Evolutionary conservation across 2,888 invertebrate genomes (phyloP), one percentile per base, ranked within the genome.

Genomic region (Scaptodrosophila latifasciaeformis): DNA sequence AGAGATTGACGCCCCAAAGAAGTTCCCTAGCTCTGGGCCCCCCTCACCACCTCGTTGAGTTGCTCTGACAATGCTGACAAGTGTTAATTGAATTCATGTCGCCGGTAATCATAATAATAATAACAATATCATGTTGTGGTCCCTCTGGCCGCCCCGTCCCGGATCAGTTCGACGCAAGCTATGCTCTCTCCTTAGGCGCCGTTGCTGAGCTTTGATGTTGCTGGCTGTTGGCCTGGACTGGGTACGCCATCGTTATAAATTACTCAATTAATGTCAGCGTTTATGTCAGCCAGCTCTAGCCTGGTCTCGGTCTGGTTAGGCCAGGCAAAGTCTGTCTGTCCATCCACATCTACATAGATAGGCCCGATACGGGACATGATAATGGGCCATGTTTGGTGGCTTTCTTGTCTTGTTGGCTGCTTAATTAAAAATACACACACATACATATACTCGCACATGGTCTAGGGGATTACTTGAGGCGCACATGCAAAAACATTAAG

Each of bases 41-140:
- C 50, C n/a, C 48, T 39, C 37, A 9, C 50, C 40, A 40, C 60
- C 45, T 45, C 34, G 19, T 19, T 35, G 31, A 17, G 10, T 37
- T 18, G 17, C 15, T 62, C 72, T 78, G 81, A 76, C 76, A 75
- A 61, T 67, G 52, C 83, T 83, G 84, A 81, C 84, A 83, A 83
- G 83, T 83, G 83, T 83, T 83, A 83, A 83, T 83, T 83, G 83
- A 83, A 83, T 83, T 84, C 84, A 84, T 83, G 84, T 82, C 82
- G 79, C 82, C 67, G 81, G 81, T 83, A 83, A 84, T 84, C 82
- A 83, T 82, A 82, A 84, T 84, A 84, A 83, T 83, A 84, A 82
- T 76, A 76, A 76, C 75, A 79, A 76, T 81, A 76, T 75, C 75
- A 75, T 75, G 75, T 75, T 74, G 59, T 77, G 67, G 7, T 13